A percentile compares a stretch with the other conserved stretches of the same genome.
Evolutionary conservation across 2,888 invertebrate species (phyloP).

Genomic region (Calliphora vomitoria): DNA sequence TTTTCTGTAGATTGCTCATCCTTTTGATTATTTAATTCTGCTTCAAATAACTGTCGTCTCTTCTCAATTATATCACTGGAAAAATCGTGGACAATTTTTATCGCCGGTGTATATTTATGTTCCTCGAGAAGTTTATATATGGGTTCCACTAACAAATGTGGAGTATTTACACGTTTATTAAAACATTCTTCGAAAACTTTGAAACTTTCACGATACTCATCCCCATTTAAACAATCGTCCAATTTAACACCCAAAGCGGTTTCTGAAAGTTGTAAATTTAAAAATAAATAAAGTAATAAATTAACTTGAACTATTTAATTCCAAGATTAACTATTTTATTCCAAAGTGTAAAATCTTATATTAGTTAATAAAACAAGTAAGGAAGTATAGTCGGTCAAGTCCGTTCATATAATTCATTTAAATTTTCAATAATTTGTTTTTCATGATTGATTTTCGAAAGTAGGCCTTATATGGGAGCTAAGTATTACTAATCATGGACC

Average conservation of each 20-base stretch:
- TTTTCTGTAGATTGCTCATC: conserved; percentile 16
- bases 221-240: conserved; percentile 57
- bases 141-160: conserved; percentile 54
- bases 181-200: conserved; percentile 64
- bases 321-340: too few species aligned
- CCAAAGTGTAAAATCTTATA: too few species aligned
- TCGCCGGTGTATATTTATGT: conserved; percentile 48
- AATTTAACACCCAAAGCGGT: conserved; percentile 69
- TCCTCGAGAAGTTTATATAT: conserved; percentile 54
- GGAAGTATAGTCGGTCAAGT: too few species aligned
- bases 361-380: too few species aligned
- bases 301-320: too few species aligned
- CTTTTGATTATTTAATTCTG: conserved; percentile 1
- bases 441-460: too few species aligned
- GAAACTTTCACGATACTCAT: conserved; percentile 63
- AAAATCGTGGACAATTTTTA: conserved; percentile 56
- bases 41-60: conserved; percentile 49
- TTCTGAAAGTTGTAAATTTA: conserved; percentile 39
- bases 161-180: conserved; percentile 57
- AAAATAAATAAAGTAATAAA: not conserved
- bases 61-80: conserved; percentile 65
- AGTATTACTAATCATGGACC: too few species aligned
- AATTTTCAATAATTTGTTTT: too few species aligned
- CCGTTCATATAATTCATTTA: too few species aligned
- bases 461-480: too few species aligned